Evolutionary conservation across 2,113 vertebrate genomes (phyloP).

Genomic region (Clarias macrocephalus): DNA sequence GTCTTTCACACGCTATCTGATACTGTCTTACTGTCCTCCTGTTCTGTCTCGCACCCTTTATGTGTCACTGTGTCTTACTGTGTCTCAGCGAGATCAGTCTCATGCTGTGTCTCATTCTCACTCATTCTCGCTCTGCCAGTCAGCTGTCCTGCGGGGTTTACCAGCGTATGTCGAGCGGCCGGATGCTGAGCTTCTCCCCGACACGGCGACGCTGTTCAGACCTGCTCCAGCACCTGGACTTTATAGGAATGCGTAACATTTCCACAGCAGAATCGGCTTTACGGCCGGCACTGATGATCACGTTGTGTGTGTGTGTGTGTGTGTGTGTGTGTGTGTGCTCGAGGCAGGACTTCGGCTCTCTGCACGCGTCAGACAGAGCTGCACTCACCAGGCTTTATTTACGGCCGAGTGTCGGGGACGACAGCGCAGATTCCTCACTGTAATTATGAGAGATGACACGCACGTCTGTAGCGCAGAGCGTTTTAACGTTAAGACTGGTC

Average conservation of each 20-base stretch:
- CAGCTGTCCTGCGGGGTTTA: neutral
- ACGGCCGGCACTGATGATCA: neutral
- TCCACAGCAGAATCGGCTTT: conserved; percentile 16
- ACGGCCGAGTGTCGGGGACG: neutral
- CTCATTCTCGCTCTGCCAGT: neutral
- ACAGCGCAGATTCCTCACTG: too few relatives aligned
- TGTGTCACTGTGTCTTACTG: neutral
- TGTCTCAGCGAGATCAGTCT: too few relatives aligned
- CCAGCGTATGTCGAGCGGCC: neutral
- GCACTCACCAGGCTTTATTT: neutral
- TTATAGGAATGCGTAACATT: conserved; percentile 60
- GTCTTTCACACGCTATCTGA: neutral
- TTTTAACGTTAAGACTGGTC: neutral
- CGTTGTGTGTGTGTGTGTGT: neutral
- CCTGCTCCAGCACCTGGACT: conserved; percentile 68
- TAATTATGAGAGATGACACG: too few relatives aligned
- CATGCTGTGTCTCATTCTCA: neutral
- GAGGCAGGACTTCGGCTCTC: neutral
- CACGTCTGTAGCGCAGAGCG: neutral
- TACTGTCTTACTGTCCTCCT: neutral
- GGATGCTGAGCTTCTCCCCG: neutral
- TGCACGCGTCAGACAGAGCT: neutral
- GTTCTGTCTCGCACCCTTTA: neutral
- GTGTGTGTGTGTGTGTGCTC: neutral
- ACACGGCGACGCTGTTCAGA: conserved; percentile 57